Evolutionary conservation across 2,888 invertebrate species (phyloP).

Genomic region (Aproaerema taeniolella): DNA sequence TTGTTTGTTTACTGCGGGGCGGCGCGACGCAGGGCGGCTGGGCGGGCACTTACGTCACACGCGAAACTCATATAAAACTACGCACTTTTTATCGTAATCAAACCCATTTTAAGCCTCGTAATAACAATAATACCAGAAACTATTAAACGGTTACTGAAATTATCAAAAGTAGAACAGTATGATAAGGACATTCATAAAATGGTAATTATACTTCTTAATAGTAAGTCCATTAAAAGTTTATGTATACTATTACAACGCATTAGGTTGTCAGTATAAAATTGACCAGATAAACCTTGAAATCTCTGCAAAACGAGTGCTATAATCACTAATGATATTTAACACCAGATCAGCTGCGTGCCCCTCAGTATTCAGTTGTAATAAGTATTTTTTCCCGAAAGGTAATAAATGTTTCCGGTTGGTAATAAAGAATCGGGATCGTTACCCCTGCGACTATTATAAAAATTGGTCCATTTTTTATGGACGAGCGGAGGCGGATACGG

Average conservation of each 20-base stretch:
- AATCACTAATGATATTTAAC: neutral
- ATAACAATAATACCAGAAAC: neutral
- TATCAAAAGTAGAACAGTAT: neutral
- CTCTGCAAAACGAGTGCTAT: neutral
- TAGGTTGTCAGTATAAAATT: too few relatives aligned
- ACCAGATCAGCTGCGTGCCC: slow-evolving; percentile 21
- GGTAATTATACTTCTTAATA: too few relatives aligned
- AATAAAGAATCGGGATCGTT: slow-evolving; percentile 63
- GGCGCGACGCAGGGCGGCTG: slow-evolving; percentile 57
- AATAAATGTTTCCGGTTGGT: slow-evolving; percentile 71
- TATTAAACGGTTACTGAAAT: neutral
- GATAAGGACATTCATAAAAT: too few relatives aligned
- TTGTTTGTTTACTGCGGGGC: slow-evolving; percentile 59
- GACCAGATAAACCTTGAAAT: too few relatives aligned
- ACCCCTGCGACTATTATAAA: slow-evolving; percentile 66
- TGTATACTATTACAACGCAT: too few relatives aligned
- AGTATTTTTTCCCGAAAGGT: slow-evolving; percentile 47
- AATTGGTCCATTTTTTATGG: slow-evolving; percentile 71
- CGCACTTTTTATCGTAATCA: slow-evolving; percentile 36
- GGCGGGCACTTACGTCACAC: slow-evolving; percentile 56
- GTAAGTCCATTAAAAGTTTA: too few relatives aligned
- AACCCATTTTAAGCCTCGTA: slow-evolving; percentile 16
- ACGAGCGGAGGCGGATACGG: slow-evolving; percentile 69
- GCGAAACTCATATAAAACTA: slow-evolving; percentile 52
- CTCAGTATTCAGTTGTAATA: slow-evolving; percentile 22